Conservation (phyloP, 2,888 invertebrate genomes). For the Linnaemya vulpina region DNA sequence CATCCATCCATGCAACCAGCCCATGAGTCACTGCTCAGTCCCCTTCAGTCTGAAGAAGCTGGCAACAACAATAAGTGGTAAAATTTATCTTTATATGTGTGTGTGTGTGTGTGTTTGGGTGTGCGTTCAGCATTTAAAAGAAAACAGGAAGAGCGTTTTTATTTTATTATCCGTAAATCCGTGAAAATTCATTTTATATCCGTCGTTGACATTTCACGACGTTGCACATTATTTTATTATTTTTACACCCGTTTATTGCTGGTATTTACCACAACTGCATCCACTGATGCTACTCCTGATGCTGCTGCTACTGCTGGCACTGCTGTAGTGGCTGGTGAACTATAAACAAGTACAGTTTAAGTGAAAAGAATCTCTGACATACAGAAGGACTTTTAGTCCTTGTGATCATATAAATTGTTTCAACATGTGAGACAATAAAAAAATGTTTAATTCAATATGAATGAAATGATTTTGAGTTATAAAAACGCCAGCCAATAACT, state of each 20-base stretch:
- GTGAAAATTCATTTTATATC: conserved; percentile 78
- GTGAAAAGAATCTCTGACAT: conserved; percentile 24
- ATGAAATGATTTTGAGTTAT: conserved; percentile 54
- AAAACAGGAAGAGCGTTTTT: conserved; percentile 70
- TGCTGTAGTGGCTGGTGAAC: conserved; percentile 11
- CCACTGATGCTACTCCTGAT: background rate
- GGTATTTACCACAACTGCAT: background rate
- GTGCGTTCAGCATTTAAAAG: conserved; percentile 19
- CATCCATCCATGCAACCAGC: background rate
- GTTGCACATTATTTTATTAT: conserved; percentile 71
- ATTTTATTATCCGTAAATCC: conserved; percentile 78
- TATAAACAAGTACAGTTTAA: conserved; percentile 12
- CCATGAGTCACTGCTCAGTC: background rate
- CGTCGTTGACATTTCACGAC: conserved; percentile 75
- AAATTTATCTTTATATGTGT: background rate
- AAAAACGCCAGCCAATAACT: background rate
- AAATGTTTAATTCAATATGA: conserved; percentile 22
- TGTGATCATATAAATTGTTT: background rate
- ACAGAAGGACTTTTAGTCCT: conserved; percentile 6
- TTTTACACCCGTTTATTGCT: conserved; percentile 61
- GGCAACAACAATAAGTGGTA: conserved; percentile 25
- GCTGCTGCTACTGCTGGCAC: background rate
- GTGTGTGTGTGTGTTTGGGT: background rate
- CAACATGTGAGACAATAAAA: background rate
- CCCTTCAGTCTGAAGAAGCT: conserved; percentile 30